Base-by-base conservation (phyloP, 1,140 invertebrate genomes). In the Geopemphigus sp. region DNA sequence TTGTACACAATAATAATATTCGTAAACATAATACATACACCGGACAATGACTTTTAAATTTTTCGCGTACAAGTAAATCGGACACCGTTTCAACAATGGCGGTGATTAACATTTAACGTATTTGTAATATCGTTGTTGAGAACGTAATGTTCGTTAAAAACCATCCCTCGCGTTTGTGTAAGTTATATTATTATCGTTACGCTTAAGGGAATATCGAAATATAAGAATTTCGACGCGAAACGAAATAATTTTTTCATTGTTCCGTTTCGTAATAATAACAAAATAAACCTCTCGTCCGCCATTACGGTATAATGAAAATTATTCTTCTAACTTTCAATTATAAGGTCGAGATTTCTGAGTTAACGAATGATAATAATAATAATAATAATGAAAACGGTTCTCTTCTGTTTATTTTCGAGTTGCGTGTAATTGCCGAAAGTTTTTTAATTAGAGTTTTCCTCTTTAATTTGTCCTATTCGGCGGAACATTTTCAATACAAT, bases 381-480 rank as follows among this genome's bases (percentile, higher is more conserved):
- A 8, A n/a, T n/a, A n/a, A n/a, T n/a, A n/a, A 45, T 45, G 39
- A 53, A 70, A 53, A 53, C 47, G 24, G 22, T 50, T 29, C 6
- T 53, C 50, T 29, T 54, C 8, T 26, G 24, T 53, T 72, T 72
- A 53, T 70, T 70, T 70, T 26, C 15, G 24, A 72, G 54, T 17
- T 72, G 17, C 4, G 68, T 14, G n/a, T 72, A 72, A 54, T 72
- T 54, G 54, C 24, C 1, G 24, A 72, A 72, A 72, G 68, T 72
- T 72, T 63, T 63, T 72, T 54, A 72, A 72, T 72, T 72, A 72
- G 24, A 29, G 24, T 72, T 54, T 72, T 72, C 19, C 47, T 26
- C 15, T 70, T 50, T 1, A 32, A 0, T 50, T 50, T 50, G 12
- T 50, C 47, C 26, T 10, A 4, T 24, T 59, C 56, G 0, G 22